These are phyloP conservation scores for Drosophila parvula DNA, from an alignment of 1,140 invertebrate species.

Conservation along the genomic window DNA sequence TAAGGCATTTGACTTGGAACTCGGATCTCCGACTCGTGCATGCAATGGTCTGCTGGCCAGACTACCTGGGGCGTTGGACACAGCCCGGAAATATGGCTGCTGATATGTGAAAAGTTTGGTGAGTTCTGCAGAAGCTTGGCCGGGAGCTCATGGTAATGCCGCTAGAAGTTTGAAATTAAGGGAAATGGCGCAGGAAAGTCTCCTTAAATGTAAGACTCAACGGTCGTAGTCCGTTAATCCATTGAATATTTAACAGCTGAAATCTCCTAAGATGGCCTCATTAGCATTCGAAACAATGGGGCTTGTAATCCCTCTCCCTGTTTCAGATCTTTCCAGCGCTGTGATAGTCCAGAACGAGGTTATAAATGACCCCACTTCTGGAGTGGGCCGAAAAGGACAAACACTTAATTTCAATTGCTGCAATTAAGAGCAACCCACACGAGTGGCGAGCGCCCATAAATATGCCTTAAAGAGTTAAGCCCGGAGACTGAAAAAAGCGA, in stretches of 20 bases:
- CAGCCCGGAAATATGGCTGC: conserved; percentile 20
- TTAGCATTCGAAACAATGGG: conserved; percentile 43
- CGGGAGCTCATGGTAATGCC: not conserved
- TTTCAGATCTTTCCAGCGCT: conserved; percentile 5
- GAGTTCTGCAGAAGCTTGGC: conserved; percentile 13
- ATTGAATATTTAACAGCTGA: conserved; percentile 29
- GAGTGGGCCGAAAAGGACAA: conserved; percentile 53
- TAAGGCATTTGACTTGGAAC: conserved; percentile 63
- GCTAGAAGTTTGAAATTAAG: conserved; percentile 30
- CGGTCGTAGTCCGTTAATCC: conserved; percentile 17
- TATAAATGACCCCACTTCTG: conserved; percentile 48
- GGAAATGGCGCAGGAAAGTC: conserved; percentile 18
- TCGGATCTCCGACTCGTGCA: conserved; percentile 38
- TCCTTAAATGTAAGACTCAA: not conserved
- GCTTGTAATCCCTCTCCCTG: conserved; percentile 28
- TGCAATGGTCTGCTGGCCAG: conserved; percentile 50
- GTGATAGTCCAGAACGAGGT: conserved; percentile 48
- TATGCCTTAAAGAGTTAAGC: conserved; percentile 73
- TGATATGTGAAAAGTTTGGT: conserved; percentile 46
- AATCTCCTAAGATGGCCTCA: conserved; percentile 25
- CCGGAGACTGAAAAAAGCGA: conserved; percentile 34
- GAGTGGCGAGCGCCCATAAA: conserved; percentile 54
- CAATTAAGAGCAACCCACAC: conserved; percentile 74
- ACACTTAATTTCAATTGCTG: conserved; percentile 80
- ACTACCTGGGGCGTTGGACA: conserved; percentile 30